Base-by-base conservation (phyloP, 2,888 invertebrate genomes). In the Herminia tarsipennalis region DNA sequence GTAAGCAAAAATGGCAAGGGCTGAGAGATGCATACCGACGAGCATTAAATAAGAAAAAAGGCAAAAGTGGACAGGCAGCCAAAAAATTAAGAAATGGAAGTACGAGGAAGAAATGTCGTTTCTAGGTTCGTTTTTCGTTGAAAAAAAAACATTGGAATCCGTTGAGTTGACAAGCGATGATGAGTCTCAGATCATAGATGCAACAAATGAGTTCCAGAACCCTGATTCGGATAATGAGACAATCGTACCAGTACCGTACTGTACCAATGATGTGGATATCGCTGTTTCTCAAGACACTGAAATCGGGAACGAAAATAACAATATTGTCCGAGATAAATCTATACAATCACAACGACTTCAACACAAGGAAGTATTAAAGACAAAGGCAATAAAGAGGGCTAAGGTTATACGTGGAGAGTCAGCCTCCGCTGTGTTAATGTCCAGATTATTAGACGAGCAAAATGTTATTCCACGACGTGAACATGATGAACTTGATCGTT, bases 61-160 rank as follows among this genome's bases (percentile, higher is more conserved):
- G 29, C 2, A 55, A 46, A 49, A 43, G 17, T 13, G 48, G 47
- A 33, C 43, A 46, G 12, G 49, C 45, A 28, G 32, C 35, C n/a
- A 43, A 40, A 5, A 48, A 42, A 37, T 35, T 6, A 53, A 45
- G 6, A 25, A 29, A 37, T 53, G 53, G 48, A 53, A 48, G 17
- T 45, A 53, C 14, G 64, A 64, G 37, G 37, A 47, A 9, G 68
- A 68, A 49, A 68, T 66, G 56, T 30, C 60, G 0, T 66, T 62
- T 52, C 45, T 66, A 1, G 41, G 41, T 38, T 36, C 56, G 1
- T 66, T 54, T 36, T 56, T 60, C 21, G 29, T 28, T 28, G 46
- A 40, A 32, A 57, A 52, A 49, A 63, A 66, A 66, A 13, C 41
- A 33, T 21, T 32, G 44, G 56, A 56, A 10, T 41, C 52, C 41